Conservation (phyloP, 1,140 invertebrate genomes). For the Halotydeus destructor region DNA sequence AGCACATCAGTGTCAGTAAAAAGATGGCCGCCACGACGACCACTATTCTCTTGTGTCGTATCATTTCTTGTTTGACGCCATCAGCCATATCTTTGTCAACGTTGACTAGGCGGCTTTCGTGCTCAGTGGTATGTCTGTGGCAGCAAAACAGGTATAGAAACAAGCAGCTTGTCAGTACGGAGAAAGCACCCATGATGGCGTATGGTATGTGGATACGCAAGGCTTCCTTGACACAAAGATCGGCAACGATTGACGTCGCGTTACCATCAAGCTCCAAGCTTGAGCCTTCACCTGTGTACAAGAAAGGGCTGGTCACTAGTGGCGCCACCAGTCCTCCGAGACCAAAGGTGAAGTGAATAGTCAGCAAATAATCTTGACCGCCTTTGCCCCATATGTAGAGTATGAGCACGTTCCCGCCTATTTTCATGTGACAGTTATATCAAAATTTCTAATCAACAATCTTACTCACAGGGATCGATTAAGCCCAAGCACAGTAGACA, state of each 20-base stretch:
- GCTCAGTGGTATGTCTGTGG: too few relatives aligned
- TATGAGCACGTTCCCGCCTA: slow-evolving; percentile 27
- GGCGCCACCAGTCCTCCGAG: slow-evolving; percentile 31
- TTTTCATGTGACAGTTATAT: too few relatives aligned
- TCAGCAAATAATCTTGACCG: slow-evolving; percentile 30
- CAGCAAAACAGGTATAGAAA: background rate
- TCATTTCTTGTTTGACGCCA: too few relatives aligned
- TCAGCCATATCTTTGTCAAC: background rate
- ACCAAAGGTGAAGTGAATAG: slow-evolving; percentile 32
- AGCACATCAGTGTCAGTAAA: slow-evolving; percentile 27
- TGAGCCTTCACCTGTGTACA: slow-evolving; percentile 14
- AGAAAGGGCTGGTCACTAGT: slow-evolving; percentile 27
- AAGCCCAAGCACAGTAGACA: too few relatives aligned
- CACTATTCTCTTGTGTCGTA: too few relatives aligned
- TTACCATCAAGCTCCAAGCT: background rate
- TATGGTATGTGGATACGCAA: background rate
- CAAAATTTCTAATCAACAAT: too few relatives aligned
- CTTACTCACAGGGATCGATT: too few relatives aligned
- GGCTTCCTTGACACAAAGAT: background rate
- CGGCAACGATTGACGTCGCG: background rate
- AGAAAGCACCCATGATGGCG: background rate
- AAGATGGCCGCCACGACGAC: too few relatives aligned
- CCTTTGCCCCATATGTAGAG: slow-evolving; percentile 29
- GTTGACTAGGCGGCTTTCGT: background rate
- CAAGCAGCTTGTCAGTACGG: background rate